These are phyloP conservation scores for Pseudococcus jackbeardsleyi DNA, from an alignment of 2,888 invertebrate species.

Conservation along the genomic window DNA sequence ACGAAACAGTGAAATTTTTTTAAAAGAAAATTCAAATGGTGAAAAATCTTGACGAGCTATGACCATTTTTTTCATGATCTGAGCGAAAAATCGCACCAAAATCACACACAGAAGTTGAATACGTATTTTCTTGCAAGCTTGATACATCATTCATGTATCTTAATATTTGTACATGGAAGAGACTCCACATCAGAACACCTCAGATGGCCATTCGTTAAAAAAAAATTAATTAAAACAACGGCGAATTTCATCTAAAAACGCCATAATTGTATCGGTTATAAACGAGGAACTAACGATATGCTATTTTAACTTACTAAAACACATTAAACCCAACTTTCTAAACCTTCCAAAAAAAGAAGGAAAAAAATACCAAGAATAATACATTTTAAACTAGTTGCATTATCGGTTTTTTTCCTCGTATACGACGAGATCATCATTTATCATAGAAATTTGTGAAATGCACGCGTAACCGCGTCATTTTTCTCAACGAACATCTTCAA, in stretches of 20 bases:
- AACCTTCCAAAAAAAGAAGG: neutral
- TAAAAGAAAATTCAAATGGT: no score
- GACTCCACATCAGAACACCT: no score
- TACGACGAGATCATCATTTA: neutral
- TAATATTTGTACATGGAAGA: no score
- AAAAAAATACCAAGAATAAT: neutral
- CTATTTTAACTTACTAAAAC: neutral
- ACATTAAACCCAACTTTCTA: constrained; percentile 15
- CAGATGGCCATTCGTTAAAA: neutral
- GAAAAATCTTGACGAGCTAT: no score
- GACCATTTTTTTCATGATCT: no score
- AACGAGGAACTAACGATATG: constrained; percentile 38
- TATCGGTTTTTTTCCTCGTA: neutral
- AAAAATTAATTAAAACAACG: neutral
- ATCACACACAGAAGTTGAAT: no score
- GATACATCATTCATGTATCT: no score
- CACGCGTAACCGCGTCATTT: neutral
- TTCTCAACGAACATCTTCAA: neutral
- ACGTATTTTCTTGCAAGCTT: no score
- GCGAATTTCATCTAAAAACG: neutral
- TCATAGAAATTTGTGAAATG: constrained; percentile 16
- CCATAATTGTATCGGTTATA: constrained; percentile 30
- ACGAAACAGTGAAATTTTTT: no score
- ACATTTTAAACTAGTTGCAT: constrained; percentile 42
- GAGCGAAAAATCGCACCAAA: no score